Evolutionary conservation across 1,140 invertebrate species (phyloP), one percentile per base, ranked within the genome.

Genomic region (Aphidius gifuensis): DNA sequence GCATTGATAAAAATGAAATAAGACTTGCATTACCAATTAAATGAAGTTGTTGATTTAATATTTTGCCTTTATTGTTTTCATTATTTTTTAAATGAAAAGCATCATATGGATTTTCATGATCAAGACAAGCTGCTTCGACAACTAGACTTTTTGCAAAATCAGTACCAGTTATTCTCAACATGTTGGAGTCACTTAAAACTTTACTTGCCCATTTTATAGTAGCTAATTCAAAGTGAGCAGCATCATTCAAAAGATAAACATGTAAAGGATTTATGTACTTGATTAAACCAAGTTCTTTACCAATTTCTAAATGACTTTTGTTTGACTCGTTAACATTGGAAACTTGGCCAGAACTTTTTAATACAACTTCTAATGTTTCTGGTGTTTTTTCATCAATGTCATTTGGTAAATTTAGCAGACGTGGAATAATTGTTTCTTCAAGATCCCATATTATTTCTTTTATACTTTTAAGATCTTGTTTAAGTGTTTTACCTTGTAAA

Each of bases 91-190:
- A 66, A 23, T 86, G 80, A 66, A 87, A 88, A 5, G 83, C 77
- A 23, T 76, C 64, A 16, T 71, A 68, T 3, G 83, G 77, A 70
- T 85, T 76, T 21, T 80, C 78, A 61, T 85, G 84, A 71, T 87
- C 77, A 9, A 82, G 66, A 11, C 87, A 86, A 68, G 84, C 85
- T 5, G 86, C 89, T 78, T 91, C 89, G 6, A 90, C 77, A 21
- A 91, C 71, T 2, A 87, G 67, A 72, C 87, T 89, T 58, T 85
- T 84, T 47, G 80, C 75, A 75, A 90, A 89, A 75, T 90, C 88
- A 6, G 87, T 74, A 32, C 81, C 79, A 21, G 74, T 66, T 9
- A 83, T 70, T 68, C 77, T 71, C 1, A 88, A 72, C 55, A 77
- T 68, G 6, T 82, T 68, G 57, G 74, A 79, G 16, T 85, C 81